These are phyloP conservation scores for Paramormyrops kingsleyae DNA, from an alignment of 2,113 vertebrate species.

Conservation along the genomic window DNA sequence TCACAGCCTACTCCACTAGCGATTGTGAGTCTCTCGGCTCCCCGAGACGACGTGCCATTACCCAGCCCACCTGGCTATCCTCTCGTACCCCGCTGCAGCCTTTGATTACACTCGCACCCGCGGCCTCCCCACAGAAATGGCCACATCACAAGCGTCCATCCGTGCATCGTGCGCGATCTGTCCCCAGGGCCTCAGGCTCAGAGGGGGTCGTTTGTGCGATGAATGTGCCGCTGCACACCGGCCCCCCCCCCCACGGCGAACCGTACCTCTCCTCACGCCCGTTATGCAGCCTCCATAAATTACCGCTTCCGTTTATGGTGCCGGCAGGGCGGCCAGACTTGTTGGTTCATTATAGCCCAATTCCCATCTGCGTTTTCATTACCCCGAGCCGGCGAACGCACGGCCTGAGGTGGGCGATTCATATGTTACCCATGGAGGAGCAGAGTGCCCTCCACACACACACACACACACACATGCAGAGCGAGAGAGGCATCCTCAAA, in stretches of 20 bases:
- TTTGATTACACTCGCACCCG: slow-evolving; percentile 1
- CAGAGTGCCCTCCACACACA: neutral
- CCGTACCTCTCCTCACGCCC: slow-evolving; percentile 24
- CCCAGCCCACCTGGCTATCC: neutral
- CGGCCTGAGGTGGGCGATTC: neutral
- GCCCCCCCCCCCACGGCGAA: neutral
- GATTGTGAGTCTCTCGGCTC: neutral
- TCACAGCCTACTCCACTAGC: neutral
- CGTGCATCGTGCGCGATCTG: slow-evolving; percentile 6
- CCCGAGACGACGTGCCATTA: neutral
- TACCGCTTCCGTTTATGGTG: slow-evolving; percentile 44
- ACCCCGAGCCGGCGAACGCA: neutral
- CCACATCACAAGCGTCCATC: neutral
- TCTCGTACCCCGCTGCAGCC: neutral
- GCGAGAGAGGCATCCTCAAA: neutral
- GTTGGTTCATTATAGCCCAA: slow-evolving; percentile 59
- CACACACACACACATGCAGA: neutral
- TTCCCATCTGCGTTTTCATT: slow-evolving; percentile 52
- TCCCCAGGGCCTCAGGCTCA: neutral
- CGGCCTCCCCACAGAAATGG: neutral
- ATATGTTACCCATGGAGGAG: slow-evolving; percentile 3
- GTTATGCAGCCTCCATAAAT: slow-evolving; percentile 53
- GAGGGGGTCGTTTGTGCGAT: neutral
- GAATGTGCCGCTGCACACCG: neutral
- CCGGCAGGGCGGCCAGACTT: slow-evolving; percentile 41